Evolutionary conservation across 2,113 vertebrate genomes (phyloP).

Genomic region (Dicaeum eximium): DNA sequence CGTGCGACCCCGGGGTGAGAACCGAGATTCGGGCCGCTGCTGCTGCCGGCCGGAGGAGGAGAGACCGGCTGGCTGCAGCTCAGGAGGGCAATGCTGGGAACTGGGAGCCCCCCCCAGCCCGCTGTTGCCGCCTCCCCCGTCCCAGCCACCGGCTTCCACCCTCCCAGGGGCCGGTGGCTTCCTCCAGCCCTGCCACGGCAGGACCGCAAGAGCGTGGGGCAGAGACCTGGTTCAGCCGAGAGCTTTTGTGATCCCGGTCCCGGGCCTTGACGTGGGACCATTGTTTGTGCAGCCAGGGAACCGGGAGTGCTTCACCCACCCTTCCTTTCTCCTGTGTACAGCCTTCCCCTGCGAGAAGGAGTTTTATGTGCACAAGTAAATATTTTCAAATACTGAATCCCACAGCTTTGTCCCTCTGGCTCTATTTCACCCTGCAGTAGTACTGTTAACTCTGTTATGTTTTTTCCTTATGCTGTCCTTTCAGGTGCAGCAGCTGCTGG

Average conservation of each 20-base stretch:
- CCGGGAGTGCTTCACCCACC: background rate
- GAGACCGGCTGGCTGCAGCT: background rate
- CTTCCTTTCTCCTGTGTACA: background rate
- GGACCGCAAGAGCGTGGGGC: background rate
- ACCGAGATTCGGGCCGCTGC: background rate
- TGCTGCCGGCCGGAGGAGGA: background rate
- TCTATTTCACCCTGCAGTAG: background rate
- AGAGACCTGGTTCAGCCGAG: background rate
- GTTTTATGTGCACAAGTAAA: background rate
- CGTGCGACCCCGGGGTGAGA: background rate
- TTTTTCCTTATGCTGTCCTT: background rate
- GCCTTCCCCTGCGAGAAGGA: background rate
- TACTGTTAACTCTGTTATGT: background rate
- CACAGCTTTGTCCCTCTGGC: background rate
- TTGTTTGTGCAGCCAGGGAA: background rate
- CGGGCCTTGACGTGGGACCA: background rate
- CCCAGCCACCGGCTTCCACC: background rate
- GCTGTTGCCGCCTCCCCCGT: background rate
- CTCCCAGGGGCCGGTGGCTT: background rate
- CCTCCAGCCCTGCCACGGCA: background rate
- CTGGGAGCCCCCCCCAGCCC: background rate
- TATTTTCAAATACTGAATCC: background rate
- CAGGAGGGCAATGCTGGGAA: background rate
- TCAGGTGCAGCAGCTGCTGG: slow-evolving; percentile 54
- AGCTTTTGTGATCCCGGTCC: background rate